Evolutionary conservation across 1,140 invertebrate species (phyloP), one percentile per base, ranked within the genome.

Genomic region (Phocides pigmalion): DNA sequence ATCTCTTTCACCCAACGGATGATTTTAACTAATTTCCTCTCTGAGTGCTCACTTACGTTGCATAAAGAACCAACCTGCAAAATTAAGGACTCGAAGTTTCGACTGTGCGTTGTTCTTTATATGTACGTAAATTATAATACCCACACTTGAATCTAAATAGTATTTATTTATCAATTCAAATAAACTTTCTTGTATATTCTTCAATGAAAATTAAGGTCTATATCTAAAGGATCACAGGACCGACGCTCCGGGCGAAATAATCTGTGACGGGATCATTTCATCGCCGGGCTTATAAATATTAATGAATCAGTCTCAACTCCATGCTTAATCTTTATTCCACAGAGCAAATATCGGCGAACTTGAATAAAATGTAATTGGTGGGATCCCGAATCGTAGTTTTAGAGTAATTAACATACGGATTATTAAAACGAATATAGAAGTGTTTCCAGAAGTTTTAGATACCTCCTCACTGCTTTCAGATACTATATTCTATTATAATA

Each of bases 241-340:
- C 22, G 22, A 11, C 54, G 41, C 41, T 16, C 12, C 41, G 39
- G 20, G 54, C 22, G 41, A 42, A 28, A 58, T 58, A 58, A 58
- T 44, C 22, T 46, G 16, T 14, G 54, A 42, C 12, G 41, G 54
- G 54, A 58, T 58, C 39, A 46, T 58, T 58, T 58, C 41, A 46
- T 16, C 54, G 41, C 41, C 14, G 17, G 20, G 20, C 46, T 44
- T 58, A 58, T 58, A 58, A 58, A 58, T 58, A 58, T 58, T 58
- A 58, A 58, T 44, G 41, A 44, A 16, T 58, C 41, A 12, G 15
- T 9, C 22, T 41, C 54, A 42, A 56, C 39, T 25, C 54, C 46
- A 46, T 46, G 39, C 39, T 42, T 44, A 58, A 58, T 58, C 54
- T 58, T 42, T 44, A 46, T 46, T n/a, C 53, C 53, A 17, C 39